Base-by-base conservation (phyloP, 2,888 invertebrate species). In the Campoplex capitator region DNA sequence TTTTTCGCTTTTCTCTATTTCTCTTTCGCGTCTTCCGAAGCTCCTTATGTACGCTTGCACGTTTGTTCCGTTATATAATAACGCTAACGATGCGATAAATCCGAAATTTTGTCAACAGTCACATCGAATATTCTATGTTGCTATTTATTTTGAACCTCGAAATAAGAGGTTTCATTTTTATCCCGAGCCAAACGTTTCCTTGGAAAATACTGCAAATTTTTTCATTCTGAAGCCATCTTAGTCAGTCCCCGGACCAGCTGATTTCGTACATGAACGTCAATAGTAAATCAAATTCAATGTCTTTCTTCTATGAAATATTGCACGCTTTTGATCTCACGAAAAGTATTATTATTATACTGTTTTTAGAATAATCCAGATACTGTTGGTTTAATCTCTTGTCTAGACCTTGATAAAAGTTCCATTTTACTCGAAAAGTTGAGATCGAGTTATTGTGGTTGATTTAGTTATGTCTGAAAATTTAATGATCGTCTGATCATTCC, bases 1-100 rank as follows among this genome's bases (percentile, higher is more conserved):
- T 68, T 78, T 65, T 45, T 45, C 75, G 81, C 67, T 73, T 79
- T 68, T 78, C 84, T 81, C 62, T 68, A 84, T 84, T n/a, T 73
- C 70, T 51, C 51, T 76, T 79, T 68, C 78, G 75, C 68, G 73
- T 73, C 62, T 82, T 75, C 88, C 54, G 42, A 51, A 74, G 45
- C 45, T 38, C 7, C 58, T 58, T n/a, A 70, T 58, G 28, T 45
- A 67, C 35, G 45, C n/a, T 51, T 35, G 58, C 58, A 62, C 42
- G 18, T 48, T 28, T 28, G 16, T 35, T n/a, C 68, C 32, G 11
- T 75, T 56, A 73, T 65, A 45, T 48, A 65, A 65, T 51, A 81
- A 73, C 23, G 54, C 9, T 68, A 67, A 54, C 38, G 75, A 75
- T 45, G 28, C 32, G 18, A 75, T 82, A 75, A 54, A 58, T 56